Conservation (phyloP, 2,797 vertebrate species). For the Myripristis murdjan region DNA sequence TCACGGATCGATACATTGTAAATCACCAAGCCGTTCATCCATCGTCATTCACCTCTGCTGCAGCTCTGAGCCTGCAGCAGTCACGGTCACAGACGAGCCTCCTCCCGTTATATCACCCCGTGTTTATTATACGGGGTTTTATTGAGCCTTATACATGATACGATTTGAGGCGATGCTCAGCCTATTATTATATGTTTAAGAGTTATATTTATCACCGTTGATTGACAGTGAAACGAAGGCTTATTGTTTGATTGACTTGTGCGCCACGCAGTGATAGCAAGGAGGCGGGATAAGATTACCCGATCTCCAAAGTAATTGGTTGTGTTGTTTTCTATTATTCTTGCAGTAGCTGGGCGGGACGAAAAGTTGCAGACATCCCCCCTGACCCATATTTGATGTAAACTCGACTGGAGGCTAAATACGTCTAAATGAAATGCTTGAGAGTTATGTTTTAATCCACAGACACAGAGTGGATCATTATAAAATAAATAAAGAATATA, state of each 20-base stretch:
- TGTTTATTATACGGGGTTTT: fast-evolving
- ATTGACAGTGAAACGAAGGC: constrained; percentile 51
- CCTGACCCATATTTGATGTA: constrained; percentile 70
- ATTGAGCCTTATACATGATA: background rate
- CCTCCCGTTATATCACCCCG: background rate
- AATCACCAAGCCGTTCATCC: background rate
- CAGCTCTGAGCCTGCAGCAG: background rate
- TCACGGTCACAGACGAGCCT: background rate
- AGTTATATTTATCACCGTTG: constrained; percentile 20
- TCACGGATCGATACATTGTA: background rate
- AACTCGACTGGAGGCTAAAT: constrained; percentile 2
- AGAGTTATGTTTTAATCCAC: too few relatives aligned
- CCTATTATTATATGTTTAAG: background rate
- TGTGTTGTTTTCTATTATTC: constrained; percentile 12
- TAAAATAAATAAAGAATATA: too few relatives aligned
- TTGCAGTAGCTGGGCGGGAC: constrained; percentile 35
- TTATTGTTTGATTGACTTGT: constrained; percentile 72
- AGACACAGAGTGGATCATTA: too few relatives aligned
- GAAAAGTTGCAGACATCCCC: constrained; percentile 43
- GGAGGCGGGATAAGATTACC: constrained; percentile 62
- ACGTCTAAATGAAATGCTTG: too few relatives aligned
- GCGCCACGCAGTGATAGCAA: constrained; percentile 53
- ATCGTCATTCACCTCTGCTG: background rate
- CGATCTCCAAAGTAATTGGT: constrained; percentile 66
- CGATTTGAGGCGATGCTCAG: background rate